phyloP scores from a whole-genome alignment of 2,797 vertebrate species.

The Cheirogaleus major region DNA sequence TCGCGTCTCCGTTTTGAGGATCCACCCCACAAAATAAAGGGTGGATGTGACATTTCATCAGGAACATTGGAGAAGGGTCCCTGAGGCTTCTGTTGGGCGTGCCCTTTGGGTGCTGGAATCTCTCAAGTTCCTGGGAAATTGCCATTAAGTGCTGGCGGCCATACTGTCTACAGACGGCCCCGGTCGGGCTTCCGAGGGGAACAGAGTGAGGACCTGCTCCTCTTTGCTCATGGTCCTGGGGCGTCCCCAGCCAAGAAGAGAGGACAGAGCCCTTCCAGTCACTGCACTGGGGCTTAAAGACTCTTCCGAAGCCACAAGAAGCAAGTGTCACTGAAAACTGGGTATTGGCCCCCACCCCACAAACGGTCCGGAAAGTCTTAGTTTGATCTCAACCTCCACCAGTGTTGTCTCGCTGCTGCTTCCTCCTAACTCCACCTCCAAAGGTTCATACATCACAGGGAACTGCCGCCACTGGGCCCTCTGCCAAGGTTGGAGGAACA shows the following conservation, averaged over 20 bases:
- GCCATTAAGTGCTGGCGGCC: background rate
- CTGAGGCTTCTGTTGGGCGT: background rate
- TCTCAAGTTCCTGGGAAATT: background rate
- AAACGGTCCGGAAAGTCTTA: background rate
- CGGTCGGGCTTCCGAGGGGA: background rate
- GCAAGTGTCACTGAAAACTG: background rate
- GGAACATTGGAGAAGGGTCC: background rate
- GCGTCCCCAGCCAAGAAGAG: background rate
- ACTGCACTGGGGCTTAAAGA: background rate
- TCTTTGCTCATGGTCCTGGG: background rate
- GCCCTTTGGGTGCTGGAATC: background rate
- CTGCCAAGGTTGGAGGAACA: no score
- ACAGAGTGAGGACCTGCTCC: background rate
- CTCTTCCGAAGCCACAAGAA: background rate
- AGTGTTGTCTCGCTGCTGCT: accelerated
- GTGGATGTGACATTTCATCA: background rate
- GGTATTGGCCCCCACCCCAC: accelerated
- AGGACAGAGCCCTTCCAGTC: background rate
- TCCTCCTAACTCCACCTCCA: background rate
- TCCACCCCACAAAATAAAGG: background rate
- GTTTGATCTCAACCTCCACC: background rate
- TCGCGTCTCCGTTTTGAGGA: background rate
- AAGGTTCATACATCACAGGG: background rate
- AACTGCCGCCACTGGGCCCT: accelerated
- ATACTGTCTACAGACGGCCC: background rate